Percentiles rank a stretch among this genome's conserved stretches.
These are phyloP conservation scores for Tyrophagus putrescentiae DNA, from an alignment of 1,140 invertebrate genomes.

Conservation along the genomic window DNA sequence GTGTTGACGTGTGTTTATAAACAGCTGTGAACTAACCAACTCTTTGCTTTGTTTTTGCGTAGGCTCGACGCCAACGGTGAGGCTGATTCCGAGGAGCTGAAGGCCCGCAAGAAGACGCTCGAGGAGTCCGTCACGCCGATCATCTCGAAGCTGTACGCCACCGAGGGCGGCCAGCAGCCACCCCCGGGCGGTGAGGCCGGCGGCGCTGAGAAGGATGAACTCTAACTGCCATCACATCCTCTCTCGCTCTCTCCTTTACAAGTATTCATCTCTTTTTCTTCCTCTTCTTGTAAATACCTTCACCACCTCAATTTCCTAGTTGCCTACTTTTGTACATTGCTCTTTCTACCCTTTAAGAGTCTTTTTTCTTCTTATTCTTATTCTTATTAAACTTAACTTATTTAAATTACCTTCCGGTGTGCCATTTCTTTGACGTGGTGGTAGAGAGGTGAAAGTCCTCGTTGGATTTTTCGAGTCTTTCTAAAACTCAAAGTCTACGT, in stretches of 20 bases:
- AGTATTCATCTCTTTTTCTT: neutral
- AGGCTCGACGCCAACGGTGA: slow-evolving; percentile 79
- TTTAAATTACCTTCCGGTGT: no score
- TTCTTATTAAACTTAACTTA: no score
- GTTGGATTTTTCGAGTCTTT: no score
- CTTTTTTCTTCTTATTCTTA: neutral
- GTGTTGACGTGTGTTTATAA: neutral
- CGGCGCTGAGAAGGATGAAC: slow-evolving; percentile 13
- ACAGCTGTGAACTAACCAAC: neutral
- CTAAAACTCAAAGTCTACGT: no score
- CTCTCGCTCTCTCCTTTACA: no score
- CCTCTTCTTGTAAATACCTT: neutral
- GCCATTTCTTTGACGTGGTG: no score
- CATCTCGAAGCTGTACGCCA: slow-evolving; percentile 79
- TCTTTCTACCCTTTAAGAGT: neutral
- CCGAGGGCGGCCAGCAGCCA: slow-evolving; percentile 31
- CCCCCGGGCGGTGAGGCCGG: slow-evolving; percentile 14
- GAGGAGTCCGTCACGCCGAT: slow-evolving; percentile 92
- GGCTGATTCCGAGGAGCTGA: slow-evolving; percentile 80
- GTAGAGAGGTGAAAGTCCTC: no score
- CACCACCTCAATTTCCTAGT: neutral
- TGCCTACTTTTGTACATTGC: neutral
- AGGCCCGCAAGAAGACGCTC: slow-evolving; percentile 91
- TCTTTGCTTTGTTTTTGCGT: neutral
- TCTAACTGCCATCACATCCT: no score